phyloP scores from a whole-genome alignment of 2,888 invertebrate species.

The Dione juno region DNA sequence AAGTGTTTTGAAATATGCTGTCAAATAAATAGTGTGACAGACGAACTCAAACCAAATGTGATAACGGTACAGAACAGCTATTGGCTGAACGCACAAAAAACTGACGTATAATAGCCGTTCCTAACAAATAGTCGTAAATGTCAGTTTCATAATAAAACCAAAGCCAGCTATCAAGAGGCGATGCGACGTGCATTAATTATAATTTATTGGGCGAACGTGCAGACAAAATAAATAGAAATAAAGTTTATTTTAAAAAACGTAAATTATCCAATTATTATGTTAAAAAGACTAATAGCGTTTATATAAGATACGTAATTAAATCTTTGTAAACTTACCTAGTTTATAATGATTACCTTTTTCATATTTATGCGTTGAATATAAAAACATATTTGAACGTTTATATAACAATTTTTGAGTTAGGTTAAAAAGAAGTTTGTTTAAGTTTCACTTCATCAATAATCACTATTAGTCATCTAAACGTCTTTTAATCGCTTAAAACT shows the following conservation, averaged over 20 bases:
- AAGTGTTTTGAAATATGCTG: constrained; percentile 46
- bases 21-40: constrained; percentile 63
- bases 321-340: too few species aligned
- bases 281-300: neutral
- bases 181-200: constrained; percentile 31
- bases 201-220: constrained; percentile 27
- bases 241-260: neutral
- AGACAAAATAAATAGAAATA: constrained; percentile 2
- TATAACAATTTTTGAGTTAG: neutral
- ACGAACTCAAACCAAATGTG: constrained; percentile 44
- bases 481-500: too few species aligned
- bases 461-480: too few species aligned
- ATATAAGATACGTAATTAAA: neutral
- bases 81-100: constrained; percentile 18
- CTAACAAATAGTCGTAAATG: constrained; percentile 26
- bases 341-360: too few species aligned
- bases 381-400: neutral
- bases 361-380: neutral
- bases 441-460: too few species aligned
- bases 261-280: neutral
- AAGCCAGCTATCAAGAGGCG: constrained; percentile 22
- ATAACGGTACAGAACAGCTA: constrained; percentile 22
- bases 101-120: constrained; percentile 11
- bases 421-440: too few species aligned
- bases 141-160: constrained; percentile 25